Base-by-base conservation (phyloP, 2,888 invertebrate species). In the Zygothrica quintamaculata region DNA sequence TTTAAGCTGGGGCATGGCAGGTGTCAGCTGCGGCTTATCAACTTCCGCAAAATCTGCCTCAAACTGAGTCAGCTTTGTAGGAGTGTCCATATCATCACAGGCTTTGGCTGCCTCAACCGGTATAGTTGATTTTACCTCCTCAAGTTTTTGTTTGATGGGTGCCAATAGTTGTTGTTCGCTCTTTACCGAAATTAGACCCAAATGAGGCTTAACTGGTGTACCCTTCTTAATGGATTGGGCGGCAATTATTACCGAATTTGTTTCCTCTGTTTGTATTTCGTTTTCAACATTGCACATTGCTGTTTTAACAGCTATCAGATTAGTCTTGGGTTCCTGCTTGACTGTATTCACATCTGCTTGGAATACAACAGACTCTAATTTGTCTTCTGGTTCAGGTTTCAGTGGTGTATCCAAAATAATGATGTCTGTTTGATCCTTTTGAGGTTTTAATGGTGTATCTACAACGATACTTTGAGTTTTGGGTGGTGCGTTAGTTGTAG, bases 1-100 rank as follows among this genome's bases (percentile, higher is more conserved):
- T 11, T 65, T 72, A 13, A 50, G 64, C 9, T 52, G 43, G 0
- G 72, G 59, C 8, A 39, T 78, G 6, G 26, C 34, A 0, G 55
- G 13, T 5, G 33, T 11, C 0, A 34, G 3, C 1, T 13, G 5
- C 2, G 15, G 6, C 9, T 52, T 29, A 3, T 16, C 12, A 0
- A 57, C 53, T 4, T 53, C 48, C 0, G 15, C 2, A 0, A 13
- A 4, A 7, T 74, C 55, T 0, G 43, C 25, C 44, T 59, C 59
- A 0, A 65, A 39, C 1, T 11, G 37, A 3, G 29, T 12, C 22
- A 39, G 13, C 11, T 74, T 64, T 3, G 65, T 25, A 1, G 81
- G 78, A 5, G 78, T 75, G 7, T 57, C 60, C 25, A 58, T 70
- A 5, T 59, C 48, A 33, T 39, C 51, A 5, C 65, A 57, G 3